phyloP scores from a whole-genome alignment of 2,113 vertebrate species.

The Sminthopsis crassicaudata region DNA sequence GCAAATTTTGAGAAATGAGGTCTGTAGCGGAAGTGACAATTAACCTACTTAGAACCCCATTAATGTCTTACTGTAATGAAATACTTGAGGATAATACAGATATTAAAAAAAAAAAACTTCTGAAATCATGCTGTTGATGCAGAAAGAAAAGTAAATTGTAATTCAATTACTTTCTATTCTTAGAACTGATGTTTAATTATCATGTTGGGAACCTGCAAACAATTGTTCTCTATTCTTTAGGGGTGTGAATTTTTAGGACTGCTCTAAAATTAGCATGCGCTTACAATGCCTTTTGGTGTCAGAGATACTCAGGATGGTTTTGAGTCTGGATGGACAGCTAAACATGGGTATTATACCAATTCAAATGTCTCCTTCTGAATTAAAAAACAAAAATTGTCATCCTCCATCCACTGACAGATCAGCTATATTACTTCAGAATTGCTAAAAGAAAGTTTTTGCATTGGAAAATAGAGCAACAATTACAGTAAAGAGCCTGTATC shows the following conservation, averaged over 20 bases:
- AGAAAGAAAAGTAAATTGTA: conserved; percentile 61
- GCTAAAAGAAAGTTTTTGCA: background rate
- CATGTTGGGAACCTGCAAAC: conserved; percentile 33
- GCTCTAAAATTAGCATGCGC: conserved; percentile 15
- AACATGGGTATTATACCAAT: background rate
- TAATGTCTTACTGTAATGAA: conserved; percentile 64
- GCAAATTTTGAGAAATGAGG: conserved; percentile 36
- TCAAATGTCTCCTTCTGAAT: background rate
- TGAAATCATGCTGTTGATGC: conserved; percentile 60
- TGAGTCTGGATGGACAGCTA: background rate
- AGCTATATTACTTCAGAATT: background rate
- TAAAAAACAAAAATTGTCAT: background rate
- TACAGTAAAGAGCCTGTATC: background rate
- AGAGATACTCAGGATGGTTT: conserved; percentile 18
- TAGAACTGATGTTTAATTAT: conserved; percentile 67
- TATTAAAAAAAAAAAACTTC: conserved; percentile 56
- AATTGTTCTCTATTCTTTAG: conserved; percentile 32
- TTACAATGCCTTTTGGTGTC: conserved; percentile 8
- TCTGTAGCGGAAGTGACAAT: conserved; percentile 56
- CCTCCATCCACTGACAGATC: too few species aligned
- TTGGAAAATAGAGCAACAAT: background rate
- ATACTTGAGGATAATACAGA: conserved; percentile 55
- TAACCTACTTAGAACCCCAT: conserved; percentile 69
- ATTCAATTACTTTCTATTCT: conserved; percentile 67
- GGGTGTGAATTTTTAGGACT: conserved; percentile 36